Evolutionary conservation across 2,113 vertebrate species (phyloP).

Genomic region (Pachycephala philippinensis): DNA sequence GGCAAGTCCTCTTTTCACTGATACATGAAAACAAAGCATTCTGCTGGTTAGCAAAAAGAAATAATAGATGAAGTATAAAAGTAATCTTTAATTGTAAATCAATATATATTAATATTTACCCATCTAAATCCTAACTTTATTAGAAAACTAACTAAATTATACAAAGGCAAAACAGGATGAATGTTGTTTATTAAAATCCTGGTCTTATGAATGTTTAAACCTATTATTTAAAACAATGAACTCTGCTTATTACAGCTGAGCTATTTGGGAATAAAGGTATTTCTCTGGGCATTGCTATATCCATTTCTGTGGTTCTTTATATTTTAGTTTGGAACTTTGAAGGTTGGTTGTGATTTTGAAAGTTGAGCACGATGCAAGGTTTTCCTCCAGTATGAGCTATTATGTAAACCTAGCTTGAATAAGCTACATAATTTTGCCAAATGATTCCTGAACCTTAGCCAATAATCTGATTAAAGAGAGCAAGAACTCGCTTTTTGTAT

Average conservation of each 20-base stretch:
- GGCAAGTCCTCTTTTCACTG: background rate
- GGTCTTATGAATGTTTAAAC: background rate
- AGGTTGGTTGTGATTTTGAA: conserved; percentile 27
- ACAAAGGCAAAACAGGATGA: background rate
- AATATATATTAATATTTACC: background rate
- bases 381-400: conserved; percentile 47
- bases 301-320: conserved; percentile 23
- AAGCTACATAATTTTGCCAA: conserved; percentile 50
- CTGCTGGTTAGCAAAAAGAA: background rate
- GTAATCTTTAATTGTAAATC: background rate
- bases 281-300: background rate
- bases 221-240: background rate
- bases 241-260: background rate
- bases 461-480: conserved; percentile 59
- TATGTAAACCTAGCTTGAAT: conserved; percentile 54
- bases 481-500: conserved; percentile 31
- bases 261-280: conserved; percentile 23
- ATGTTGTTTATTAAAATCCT: background rate
- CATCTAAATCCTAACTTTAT: background rate
- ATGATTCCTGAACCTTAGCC: conserved; percentile 48
- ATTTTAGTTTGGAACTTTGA: conserved; percentile 16
- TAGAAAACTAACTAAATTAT: background rate
- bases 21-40: background rate
- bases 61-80: background rate
- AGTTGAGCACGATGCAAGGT: background rate